Evolutionary conservation across 2,797 vertebrate species (phyloP), one percentile per base, ranked within the genome.

Genomic region (Arrhamphus sclerolepis): DNA sequence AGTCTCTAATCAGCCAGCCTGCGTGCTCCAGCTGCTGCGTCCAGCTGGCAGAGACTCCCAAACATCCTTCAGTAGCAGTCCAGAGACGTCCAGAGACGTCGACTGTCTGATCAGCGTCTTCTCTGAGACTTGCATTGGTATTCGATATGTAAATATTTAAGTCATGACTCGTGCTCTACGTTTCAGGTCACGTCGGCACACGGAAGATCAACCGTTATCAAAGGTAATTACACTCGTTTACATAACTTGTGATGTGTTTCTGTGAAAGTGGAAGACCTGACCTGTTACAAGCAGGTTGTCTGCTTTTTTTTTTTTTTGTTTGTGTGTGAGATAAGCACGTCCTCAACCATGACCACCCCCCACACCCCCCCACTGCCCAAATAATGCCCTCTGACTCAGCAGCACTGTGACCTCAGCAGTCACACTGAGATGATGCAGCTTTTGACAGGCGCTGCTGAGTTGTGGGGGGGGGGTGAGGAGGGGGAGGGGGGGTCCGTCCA

Each of bases 141-240:
- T 38, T 13, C 13, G 1, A n/a, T n/a, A n/a, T 38, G 34, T 38
- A 16, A 38, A 38, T 16, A 38, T 38, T 14, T 53, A 46, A 34
- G 14, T 1, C 26, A 39, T 65, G 40, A 57, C 42, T 77, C 72
- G 43, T 72, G 62, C 0, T 59, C 60, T 7, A 13, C n/a, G 29
- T 86, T 84, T 84, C 79, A 99, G 97, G 92, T 95, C 69, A 92
- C 87, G 39, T 93, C 95, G 70, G 90, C 91, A 80, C 95, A 94
- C 62, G 92, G 94, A 84, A 95, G 94, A 87, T 86, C 93, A 84
- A 90, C 92, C 66, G 91, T 90, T 66, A 89, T 94, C 80, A 98
- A 95, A 97, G 96, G 97, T 97, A 90, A 92, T 20, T 21, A 18
- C 28, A 2, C 43, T 34, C 22, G 1, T 20, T 54, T n/a, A n/a